Percentiles rank a stretch among this genome's conserved stretches.
Conservation (phyloP, 2,113 vertebrate species). For the Lamprotornis superbus region DNA sequence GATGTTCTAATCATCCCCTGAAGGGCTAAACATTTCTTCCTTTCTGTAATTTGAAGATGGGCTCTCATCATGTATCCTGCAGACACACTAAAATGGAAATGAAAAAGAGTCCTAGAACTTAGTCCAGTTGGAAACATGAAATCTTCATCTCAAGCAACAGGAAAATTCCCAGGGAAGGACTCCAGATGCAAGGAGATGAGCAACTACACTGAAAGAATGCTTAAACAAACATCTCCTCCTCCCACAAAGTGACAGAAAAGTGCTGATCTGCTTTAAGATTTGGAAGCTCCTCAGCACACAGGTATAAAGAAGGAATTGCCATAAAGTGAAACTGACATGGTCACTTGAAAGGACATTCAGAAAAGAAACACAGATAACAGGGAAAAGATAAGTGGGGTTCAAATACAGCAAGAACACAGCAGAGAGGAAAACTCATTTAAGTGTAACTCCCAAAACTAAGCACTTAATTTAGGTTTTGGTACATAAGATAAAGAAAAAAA, state of each 20-base stretch:
- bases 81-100: background rate
- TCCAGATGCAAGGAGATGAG: background rate
- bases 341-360: background rate
- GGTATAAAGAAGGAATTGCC: background rate
- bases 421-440: background rate
- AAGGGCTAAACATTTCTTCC: background rate
- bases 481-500: background rate
- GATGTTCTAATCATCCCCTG: background rate
- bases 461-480: background rate
- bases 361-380: background rate
- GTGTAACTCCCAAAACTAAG: background rate
- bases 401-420: background rate
- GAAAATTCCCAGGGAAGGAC: background rate
- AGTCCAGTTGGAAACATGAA: background rate
- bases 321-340: background rate
- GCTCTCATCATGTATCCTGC: background rate
- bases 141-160: background rate
- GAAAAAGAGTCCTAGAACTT: background rate
- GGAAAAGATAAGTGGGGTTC: background rate
- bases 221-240: background rate
- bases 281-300: background rate
- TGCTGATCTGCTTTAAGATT: background rate
- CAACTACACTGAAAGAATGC: background rate
- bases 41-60: background rate
- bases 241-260: background rate